phyloP scores from a whole-genome alignment of 2,797 vertebrate genomes.

The Parambassis ranga region DNA sequence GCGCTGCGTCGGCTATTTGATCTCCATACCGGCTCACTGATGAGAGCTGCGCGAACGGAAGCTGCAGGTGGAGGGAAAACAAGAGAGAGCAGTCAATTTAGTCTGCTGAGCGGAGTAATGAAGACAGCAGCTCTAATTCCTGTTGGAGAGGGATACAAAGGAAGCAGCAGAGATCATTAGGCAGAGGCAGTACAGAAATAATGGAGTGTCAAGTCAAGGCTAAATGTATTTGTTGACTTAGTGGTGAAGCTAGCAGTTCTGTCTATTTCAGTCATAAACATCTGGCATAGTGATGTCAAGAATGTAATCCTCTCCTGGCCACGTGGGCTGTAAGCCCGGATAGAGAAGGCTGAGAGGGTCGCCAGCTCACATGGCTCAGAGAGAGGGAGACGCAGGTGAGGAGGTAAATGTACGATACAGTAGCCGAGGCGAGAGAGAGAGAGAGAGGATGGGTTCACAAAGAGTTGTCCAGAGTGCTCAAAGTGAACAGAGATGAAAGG shows the following conservation, averaged over 20 bases:
- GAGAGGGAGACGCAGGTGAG: slow-evolving; percentile 12
- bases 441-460: slow-evolving; percentile 17
- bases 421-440: slow-evolving; percentile 17
- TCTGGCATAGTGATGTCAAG: slow-evolving; percentile 79
- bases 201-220: slow-evolving; percentile 8
- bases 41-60: slow-evolving; percentile 7
- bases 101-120: slow-evolving; percentile 1
- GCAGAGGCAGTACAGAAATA: background rate
- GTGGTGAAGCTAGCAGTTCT: slow-evolving; percentile 19
- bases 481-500: slow-evolving; percentile 46
- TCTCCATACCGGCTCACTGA: slow-evolving; percentile 4
- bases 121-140: slow-evolving; percentile 16
- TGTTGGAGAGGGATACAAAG: background rate
- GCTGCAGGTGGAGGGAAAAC: background rate
- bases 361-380: slow-evolving; percentile 59
- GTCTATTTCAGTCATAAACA: slow-evolving; percentile 77
- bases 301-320: slow-evolving; percentile 76
- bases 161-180: background rate
- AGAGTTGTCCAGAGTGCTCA: slow-evolving; percentile 34
- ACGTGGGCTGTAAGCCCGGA: slow-evolving; percentile 77
- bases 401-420: slow-evolving; percentile 27
- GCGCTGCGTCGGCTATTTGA: slow-evolving; percentile 42
- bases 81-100: slow-evolving; percentile 26
- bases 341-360: slow-evolving; percentile 64
- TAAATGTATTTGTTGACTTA: slow-evolving; percentile 40